A percentile compares a stretch with the other conserved stretches of the same genome.
These are phyloP conservation scores for Tupiocoris notatus DNA, from an alignment of 2,888 invertebrate genomes.

Conservation along the genomic window DNA sequence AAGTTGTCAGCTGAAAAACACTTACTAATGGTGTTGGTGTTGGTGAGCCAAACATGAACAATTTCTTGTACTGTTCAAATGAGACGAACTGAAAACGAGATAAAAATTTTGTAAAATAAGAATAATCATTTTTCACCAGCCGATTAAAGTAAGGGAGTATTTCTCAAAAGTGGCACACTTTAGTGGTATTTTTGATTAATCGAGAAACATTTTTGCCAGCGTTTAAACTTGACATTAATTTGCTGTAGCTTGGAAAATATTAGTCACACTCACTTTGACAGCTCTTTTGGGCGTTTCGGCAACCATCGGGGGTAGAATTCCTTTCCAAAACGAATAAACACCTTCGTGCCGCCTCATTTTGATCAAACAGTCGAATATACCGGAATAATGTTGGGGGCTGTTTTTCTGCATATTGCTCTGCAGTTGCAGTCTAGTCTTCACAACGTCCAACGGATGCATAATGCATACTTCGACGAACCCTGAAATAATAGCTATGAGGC, in stretches of 20 bases:
- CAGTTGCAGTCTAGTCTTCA: conserved; percentile 86
- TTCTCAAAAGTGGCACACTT: no score
- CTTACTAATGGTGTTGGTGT: conserved; percentile 74
- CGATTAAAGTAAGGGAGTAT: no score
- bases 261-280: conserved; percentile 72
- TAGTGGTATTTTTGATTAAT: no score
- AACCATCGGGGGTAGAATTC: conserved; percentile 86
- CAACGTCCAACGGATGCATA: conserved; percentile 93
- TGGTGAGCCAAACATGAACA: conserved; percentile 76
- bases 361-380: conserved; percentile 80
- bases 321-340: conserved; percentile 83
- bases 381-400: conserved; percentile 60
- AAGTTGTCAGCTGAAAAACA: not conserved
- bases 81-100: conserved; percentile 79
- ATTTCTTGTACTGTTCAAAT: conserved; percentile 87
- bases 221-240: no score
- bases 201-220: not conserved
- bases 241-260: no score
- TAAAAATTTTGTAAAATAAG: no score
- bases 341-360: conserved; percentile 89
- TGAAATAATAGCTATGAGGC: no score
- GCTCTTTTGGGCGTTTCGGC: conserved; percentile 95
- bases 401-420: conserved; percentile 58
- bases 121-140: no score
- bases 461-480: conserved; percentile 91